A percentile compares a stretch with the other conserved stretches of the same genome.
Evolutionary conservation across 1,140 invertebrate species (phyloP).

Genomic region (Leptoteleia sp.): DNA sequence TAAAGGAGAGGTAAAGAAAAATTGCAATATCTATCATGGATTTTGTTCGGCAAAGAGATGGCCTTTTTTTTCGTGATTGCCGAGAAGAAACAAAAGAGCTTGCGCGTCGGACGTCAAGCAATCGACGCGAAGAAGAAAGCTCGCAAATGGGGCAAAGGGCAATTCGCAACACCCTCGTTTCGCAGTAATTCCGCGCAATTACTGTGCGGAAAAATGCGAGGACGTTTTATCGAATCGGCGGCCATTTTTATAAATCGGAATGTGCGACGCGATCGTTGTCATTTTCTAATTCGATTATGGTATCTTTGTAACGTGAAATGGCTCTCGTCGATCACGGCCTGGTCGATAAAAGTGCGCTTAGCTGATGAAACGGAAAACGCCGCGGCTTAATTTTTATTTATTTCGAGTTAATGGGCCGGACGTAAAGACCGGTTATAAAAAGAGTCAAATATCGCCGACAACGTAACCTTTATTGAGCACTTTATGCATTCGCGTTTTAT

Average conservation of each 20-base stretch:
- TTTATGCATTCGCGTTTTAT: constrained; percentile 6
- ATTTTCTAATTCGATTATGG: constrained; percentile 54
- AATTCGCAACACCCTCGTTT: constrained; percentile 53
- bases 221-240: constrained; percentile 49
- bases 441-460: constrained; percentile 1
- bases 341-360: constrained; percentile 12
- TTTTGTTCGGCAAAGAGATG: constrained; percentile 16
- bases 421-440: constrained; percentile 5
- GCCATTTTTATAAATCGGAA: constrained; percentile 54
- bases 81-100: constrained; percentile 37
- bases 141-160: constrained; percentile 45
- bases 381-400: constrained; percentile 9
- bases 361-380: constrained; percentile 7
- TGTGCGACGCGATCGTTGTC: constrained; percentile 23
- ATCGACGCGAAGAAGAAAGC: constrained; percentile 39
- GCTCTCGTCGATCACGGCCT: constrained; percentile 17
- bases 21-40: constrained; percentile 16
- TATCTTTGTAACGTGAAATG: constrained; percentile 33
- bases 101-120: constrained; percentile 23
- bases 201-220: constrained; percentile 51
- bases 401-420: constrained; percentile 1
- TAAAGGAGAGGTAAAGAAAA: constrained; percentile 15
- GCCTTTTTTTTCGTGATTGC: constrained; percentile 13
- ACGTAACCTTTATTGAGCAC: constrained; percentile 4
- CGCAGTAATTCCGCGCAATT: constrained; percentile 56